phyloP scores from a whole-genome alignment of 1,140 invertebrate genomes.

The Camponotus vicinus region DNA sequence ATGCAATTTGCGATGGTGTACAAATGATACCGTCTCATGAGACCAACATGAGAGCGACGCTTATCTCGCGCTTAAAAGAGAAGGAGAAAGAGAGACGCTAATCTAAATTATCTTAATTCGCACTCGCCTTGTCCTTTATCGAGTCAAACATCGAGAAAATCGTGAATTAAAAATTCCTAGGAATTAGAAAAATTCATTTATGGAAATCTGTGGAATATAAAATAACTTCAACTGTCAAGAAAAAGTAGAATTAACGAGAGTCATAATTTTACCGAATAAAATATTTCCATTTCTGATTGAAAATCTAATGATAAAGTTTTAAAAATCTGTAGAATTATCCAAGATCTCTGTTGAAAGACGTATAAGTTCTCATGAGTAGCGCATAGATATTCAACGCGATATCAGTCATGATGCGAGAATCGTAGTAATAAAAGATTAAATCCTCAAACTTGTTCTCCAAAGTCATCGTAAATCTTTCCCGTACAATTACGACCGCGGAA shows the following conservation, averaged over 20 bases:
- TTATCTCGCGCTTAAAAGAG: slow-evolving; percentile 1
- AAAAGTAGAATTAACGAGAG: too few species aligned
- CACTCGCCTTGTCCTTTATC: neutral
- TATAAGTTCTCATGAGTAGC: too few species aligned
- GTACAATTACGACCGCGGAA: slow-evolving; percentile 23
- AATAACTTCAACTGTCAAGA: too few species aligned
- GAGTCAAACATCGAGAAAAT: neutral
- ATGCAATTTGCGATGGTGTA: slow-evolving; percentile 58
- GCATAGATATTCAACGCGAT: neutral
- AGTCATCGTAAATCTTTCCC: slow-evolving; percentile 39
- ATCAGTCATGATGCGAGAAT: neutral
- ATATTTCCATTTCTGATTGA: too few species aligned
- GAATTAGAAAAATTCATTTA: neutral
- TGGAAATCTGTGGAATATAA: too few species aligned
- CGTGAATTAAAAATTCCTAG: neutral
- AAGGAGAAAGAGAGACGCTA: neutral
- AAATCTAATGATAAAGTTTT: too few species aligned
- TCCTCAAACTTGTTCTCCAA: slow-evolving; percentile 18
- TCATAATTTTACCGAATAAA: too few species aligned
- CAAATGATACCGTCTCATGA: slow-evolving; percentile 1
- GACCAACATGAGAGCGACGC: slow-evolving; percentile 26
- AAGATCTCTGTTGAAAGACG: too few species aligned
- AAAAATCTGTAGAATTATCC: too few species aligned
- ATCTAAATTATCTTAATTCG: slow-evolving; percentile 13
- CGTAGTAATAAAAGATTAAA: neutral